Evolutionary conservation across 35 echinoderm and acorn worm genomes (phyloP), one percentile per base, ranked within the genome.

Genomic region (Anneissia japonica): DNA sequence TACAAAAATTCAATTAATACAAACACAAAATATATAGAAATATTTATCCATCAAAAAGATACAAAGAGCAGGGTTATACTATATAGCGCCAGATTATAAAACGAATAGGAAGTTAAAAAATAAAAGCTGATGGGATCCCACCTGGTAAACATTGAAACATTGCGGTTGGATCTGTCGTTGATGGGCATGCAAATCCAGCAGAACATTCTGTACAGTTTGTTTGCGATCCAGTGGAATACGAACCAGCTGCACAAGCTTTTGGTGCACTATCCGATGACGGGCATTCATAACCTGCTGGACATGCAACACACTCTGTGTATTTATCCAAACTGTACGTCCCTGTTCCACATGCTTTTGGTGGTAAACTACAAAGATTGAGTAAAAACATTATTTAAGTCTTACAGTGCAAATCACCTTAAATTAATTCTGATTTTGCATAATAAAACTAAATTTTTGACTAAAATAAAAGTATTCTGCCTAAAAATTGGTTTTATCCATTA

Each of bases 201-300:
- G 35, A 9, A 79, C 95, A 98, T 0, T 23, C 82, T 33, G 95
- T 89, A 73, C 95, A 98, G 0, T 45, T 43, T 21, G 75, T 86
- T 72, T 88, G 82, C 3, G 79, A 86, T 30, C 86, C 92, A 30
- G 38, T 74, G 21, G 91, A 84, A 35, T 98, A 98, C 17, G 43
- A 87, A 0, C 95, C 95, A 37, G 95, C 82, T 7, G 72, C 37
- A 77, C 95, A 98, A 16, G 83, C 88, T 3, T 30, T 35, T 0
- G 95, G 95, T 12, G 84, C 46, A 23, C 88, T 39, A 38, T 88
- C 87, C 2, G 91, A 91, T 3, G 72, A 80, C 2, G 95, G 89
- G 77, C 95, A 98, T 39, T 91, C 79, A 72, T 91, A 93, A 31
- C 95, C 95, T 14, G 91, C 86, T 3, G 95, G 95, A 32, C 95